phyloP scores from a whole-genome alignment of 2,797 vertebrate genomes.

The Poecilia gillii region DNA sequence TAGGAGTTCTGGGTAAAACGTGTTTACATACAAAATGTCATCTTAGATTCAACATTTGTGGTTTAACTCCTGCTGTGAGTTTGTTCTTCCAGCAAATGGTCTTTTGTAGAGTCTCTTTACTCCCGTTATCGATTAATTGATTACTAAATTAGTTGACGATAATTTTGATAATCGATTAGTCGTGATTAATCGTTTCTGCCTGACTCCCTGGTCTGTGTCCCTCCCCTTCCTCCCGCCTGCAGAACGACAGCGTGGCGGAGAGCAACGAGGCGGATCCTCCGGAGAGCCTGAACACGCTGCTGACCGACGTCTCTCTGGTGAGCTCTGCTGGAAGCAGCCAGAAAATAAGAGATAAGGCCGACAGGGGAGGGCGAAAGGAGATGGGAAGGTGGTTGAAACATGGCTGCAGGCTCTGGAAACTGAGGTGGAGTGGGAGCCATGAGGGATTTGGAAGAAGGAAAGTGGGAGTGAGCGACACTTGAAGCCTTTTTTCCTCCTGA shows the following conservation, averaged over 20 bases:
- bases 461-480: constrained; percentile 6
- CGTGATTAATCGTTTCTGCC: not conserved
- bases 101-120: too few species aligned
- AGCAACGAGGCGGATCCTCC: constrained; percentile 79
- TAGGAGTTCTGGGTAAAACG: too few species aligned
- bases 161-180: too few species aligned
- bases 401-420: constrained; percentile 24
- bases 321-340: constrained; percentile 39
- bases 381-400: constrained; percentile 21
- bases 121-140: too few species aligned
- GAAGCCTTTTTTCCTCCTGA: constrained; percentile 4
- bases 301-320: constrained; percentile 89
- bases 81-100: too few species aligned
- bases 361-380: constrained; percentile 15
- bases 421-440: constrained; percentile 14
- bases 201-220: not conserved
- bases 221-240: constrained; percentile 38
- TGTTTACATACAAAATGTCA: too few species aligned
- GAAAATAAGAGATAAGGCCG: constrained; percentile 36
- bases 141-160: too few species aligned
- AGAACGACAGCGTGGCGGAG: constrained; percentile 89
- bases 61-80: too few species aligned
- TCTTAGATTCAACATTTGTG: too few species aligned
- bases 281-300: constrained; percentile 83
- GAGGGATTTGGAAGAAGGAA: constrained; percentile 7